Evolutionary conservation across 2,113 vertebrate species (phyloP), one percentile per base, ranked within the genome.

Genomic region (Gnathonemus echidnorhynchus): DNA sequence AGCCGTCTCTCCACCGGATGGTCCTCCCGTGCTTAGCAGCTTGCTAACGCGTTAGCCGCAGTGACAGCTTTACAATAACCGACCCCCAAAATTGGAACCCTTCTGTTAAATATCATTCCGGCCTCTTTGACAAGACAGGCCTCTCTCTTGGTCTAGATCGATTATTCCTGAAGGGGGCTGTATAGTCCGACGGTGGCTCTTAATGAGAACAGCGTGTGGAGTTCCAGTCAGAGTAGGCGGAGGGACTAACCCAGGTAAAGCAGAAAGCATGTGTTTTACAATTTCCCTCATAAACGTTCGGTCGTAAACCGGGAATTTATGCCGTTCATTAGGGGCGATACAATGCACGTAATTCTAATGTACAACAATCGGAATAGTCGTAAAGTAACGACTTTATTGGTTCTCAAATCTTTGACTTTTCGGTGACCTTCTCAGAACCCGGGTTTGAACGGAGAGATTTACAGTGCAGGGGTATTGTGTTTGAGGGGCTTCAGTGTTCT

Each of bases 301-400:
- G 93, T 95, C 93, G 93, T 97, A 97, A 96, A 96, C 94, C 90
- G 93, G 96, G 94, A 95, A 97, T 96, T 96, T 97, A 96, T 88
- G 92, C 93, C 94, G 93, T 96, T 96, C 95, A 96, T 97, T 97
- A 97, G 95, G 89, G 94, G 94, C 95, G 95, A 96, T 96, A 96
- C 96, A 97, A 96, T 95, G 95, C 95, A 95, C 95, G 96, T 96
- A 96, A 96, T 94, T 97, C 95, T 94, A 95, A 95, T 88, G 92
- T 95, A 95, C 94, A 96, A 97, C 95, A 97, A 97, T 96, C 95
- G 94, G 94, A 95, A 95, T 95, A 93, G 94, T 94, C 93, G 94
- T 97, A 95, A 96, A 97, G 94, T 94, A 95, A 94, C 94, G 90
- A 91, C 94, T 96, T 96, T 96, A 95, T 95, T 95, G 94, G 93